Evolutionary conservation across 1,140 invertebrate species (phyloP).

Genomic region (Nixonia krombeini): DNA sequence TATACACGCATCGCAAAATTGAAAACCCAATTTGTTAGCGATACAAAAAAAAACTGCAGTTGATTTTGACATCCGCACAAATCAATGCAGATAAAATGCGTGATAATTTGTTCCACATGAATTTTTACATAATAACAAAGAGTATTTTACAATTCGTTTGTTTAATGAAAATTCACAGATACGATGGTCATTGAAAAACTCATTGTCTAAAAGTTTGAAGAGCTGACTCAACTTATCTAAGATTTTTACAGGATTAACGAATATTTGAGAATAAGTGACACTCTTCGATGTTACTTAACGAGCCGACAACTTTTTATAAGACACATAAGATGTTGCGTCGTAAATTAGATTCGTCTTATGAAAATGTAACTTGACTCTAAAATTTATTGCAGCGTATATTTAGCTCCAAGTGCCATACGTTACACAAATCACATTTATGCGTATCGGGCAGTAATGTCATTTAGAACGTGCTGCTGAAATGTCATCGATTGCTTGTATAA

Average conservation of each 20-base stretch:
- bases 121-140: too few relatives aligned
- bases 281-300: background rate
- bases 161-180: too few relatives aligned
- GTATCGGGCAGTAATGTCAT: constrained; percentile 31
- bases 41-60: too few relatives aligned
- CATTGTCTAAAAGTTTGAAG: constrained; percentile 14
- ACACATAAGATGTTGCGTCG: constrained; percentile 11
- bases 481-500: constrained; percentile 47
- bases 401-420: constrained; percentile 13
- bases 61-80: too few relatives aligned
- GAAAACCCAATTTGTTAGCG: too few relatives aligned
- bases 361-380: constrained; percentile 8
- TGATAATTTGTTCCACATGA: too few relatives aligned
- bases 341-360: constrained; percentile 6
- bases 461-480: constrained; percentile 18
- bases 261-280: background rate
- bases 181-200: too few relatives aligned
- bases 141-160: too few relatives aligned
- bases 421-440: constrained; percentile 29
- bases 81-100: too few relatives aligned
- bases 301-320: constrained; percentile 1
- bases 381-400: constrained; percentile 13
- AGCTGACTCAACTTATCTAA: constrained; percentile 13
- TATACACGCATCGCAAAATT: too few relatives aligned
- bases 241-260: background rate